A percentile compares a stretch with the other conserved stretches of the same genome.
Conservation (phyloP, 1,140 invertebrate genomes). For the Musca domestica region DNA sequence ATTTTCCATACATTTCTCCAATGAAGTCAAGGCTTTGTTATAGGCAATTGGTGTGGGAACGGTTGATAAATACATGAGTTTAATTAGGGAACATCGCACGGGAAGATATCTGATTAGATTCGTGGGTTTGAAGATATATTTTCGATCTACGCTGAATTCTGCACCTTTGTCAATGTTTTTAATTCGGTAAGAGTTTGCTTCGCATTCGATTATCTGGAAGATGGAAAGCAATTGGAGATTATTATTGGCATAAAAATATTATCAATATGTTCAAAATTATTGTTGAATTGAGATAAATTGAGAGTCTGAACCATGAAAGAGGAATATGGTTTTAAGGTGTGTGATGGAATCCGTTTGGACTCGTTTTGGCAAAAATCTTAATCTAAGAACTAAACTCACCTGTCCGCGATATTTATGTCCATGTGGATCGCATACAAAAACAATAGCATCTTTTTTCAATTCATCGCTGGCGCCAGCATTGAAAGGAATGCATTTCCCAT, state of each 20-base stretch:
- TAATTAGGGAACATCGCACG: neutral
- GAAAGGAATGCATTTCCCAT: neutral
- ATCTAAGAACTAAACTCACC: neutral
- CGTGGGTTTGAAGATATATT: neutral
- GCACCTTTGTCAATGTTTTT: neutral
- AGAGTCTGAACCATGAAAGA: too few relatives aligned
- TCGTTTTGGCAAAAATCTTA: too few relatives aligned
- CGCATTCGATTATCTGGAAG: neutral
- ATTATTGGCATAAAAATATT: too few relatives aligned
- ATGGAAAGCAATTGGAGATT: neutral
- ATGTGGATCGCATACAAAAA: neutral
- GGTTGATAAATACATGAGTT: constrained; percentile 12
- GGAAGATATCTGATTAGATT: constrained; percentile 6
- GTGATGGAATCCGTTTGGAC: too few relatives aligned
- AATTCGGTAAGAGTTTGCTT: neutral
- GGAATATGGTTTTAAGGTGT: too few relatives aligned
- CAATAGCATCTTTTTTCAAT: neutral
- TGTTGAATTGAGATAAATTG: too few relatives aligned
- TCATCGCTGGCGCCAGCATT: neutral
- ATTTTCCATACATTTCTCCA: constrained; percentile 5
- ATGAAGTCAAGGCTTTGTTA: constrained; percentile 16
- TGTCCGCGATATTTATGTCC: neutral
- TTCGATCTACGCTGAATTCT: neutral
- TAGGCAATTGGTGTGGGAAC: constrained; percentile 1
- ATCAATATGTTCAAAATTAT: too few relatives aligned